phyloP scores from a whole-genome alignment of 30 jellyfish, hydroid and myxozoan genomes.

The Pseudorhiza aurosa region DNA sequence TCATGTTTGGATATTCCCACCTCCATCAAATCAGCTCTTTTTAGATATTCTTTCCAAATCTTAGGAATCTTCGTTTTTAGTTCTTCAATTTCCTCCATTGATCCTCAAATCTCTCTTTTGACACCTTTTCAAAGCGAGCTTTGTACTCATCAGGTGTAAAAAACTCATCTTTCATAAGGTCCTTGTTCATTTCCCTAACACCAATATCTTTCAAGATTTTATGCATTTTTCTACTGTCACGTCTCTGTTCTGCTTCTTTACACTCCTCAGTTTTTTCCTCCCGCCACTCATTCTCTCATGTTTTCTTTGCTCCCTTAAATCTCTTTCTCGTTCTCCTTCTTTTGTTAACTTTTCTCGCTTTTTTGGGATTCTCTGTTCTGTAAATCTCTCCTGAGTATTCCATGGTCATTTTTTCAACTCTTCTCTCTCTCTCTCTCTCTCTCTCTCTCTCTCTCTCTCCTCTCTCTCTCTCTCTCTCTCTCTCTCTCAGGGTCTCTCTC shows the following conservation, averaged over 20 bases:
- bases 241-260: background rate
- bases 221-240: background rate
- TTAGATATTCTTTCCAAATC: background rate
- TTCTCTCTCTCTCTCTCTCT: too few species aligned
- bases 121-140: background rate
- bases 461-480: too few species aligned
- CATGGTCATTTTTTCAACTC: background rate
- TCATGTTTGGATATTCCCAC: background rate
- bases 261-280: background rate
- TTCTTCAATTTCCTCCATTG: background rate
- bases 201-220: background rate
- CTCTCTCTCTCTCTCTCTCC: too few species aligned
- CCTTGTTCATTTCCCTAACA: background rate
- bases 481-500: too few species aligned
- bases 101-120: background rate
- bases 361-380: background rate
- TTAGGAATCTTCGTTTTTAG: background rate
- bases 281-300: background rate
- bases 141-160: background rate
- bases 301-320: background rate
- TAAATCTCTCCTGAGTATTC: background rate
- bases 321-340: background rate
- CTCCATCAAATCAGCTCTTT: constrained; percentile 1
- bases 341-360: background rate
- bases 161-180: background rate